Percentiles rank a stretch among this genome's conserved stretches.
These are phyloP conservation scores for Calliphora vomitoria DNA, from an alignment of 2,888 invertebrate species.

Conservation along the genomic window DNA sequence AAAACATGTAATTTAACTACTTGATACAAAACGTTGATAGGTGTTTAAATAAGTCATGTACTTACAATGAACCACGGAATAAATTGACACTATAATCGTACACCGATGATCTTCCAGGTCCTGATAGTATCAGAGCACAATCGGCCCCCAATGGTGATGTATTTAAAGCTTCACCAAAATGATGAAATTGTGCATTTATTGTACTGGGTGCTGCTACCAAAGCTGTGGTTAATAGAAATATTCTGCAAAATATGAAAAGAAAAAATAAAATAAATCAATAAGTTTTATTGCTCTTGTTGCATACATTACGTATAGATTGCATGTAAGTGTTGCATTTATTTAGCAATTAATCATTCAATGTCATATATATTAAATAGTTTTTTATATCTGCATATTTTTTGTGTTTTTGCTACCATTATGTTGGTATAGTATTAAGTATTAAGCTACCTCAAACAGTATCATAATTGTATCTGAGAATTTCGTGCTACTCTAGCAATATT, in stretches of 20 bases:
- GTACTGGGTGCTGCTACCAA: conserved; percentile 68
- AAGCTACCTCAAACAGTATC: background rate
- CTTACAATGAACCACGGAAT: conserved; percentile 92
- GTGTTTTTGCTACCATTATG: background rate
- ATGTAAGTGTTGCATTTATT: conserved; percentile 31
- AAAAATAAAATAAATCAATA: conserved; percentile 53
- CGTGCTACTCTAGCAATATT: background rate
- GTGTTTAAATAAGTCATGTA: conserved; percentile 79
- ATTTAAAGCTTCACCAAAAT: conserved; percentile 81
- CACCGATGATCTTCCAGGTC: conserved; percentile 91
- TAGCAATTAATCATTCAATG: conserved; percentile 58
- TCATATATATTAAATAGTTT: background rate
- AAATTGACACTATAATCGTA: conserved; percentile 94
- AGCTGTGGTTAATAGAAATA: conserved; percentile 78
- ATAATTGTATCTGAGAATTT: background rate
- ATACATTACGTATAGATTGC: conserved; percentile 5
- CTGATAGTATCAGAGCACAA: conserved; percentile 91
- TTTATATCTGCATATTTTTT: background rate
- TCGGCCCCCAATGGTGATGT: conserved; percentile 85
- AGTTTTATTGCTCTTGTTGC: background rate
- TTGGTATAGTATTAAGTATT: background rate
- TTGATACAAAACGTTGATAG: background rate
- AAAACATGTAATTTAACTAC: conserved; percentile 2
- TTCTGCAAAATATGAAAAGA: conserved; percentile 79
- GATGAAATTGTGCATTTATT: conserved; percentile 81